phyloP scores from a whole-genome alignment of 1,140 invertebrate species.

The Drosophila dunni region DNA sequence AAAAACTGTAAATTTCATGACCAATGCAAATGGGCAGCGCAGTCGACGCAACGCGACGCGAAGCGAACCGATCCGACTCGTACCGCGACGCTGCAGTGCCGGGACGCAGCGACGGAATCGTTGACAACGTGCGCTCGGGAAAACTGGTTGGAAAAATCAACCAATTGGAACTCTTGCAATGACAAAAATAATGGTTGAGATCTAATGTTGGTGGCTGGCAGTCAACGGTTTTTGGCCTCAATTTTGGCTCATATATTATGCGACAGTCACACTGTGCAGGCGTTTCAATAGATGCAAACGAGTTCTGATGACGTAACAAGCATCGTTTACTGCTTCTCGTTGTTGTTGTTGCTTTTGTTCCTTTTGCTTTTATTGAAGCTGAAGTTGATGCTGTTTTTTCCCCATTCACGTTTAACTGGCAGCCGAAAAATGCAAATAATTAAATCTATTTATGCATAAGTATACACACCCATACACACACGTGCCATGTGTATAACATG shows the following conservation, averaged over 20 bases:
- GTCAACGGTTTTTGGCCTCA: slow-evolving; percentile 58
- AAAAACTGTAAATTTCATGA: slow-evolving; percentile 67
- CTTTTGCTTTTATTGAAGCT: slow-evolving; percentile 8
- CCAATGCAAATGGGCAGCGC: slow-evolving; percentile 45
- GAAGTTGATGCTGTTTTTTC: slow-evolving; percentile 23
- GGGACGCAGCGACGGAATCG: slow-evolving; percentile 11
- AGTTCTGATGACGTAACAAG: slow-evolving; percentile 77
- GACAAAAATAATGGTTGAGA: slow-evolving; percentile 73
- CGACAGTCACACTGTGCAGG: slow-evolving; percentile 50
- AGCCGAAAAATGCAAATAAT: slow-evolving; percentile 56
- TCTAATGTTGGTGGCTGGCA: slow-evolving; percentile 59
- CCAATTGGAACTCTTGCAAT: slow-evolving; percentile 43
- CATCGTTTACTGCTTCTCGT: slow-evolving; percentile 30
- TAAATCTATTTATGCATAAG: slow-evolving; percentile 19
- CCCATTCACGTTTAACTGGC: slow-evolving; percentile 53
- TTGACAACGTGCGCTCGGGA: slow-evolving; percentile 7
- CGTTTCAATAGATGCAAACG: slow-evolving; percentile 63
- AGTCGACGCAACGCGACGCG: background rate
- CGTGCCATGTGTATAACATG: background rate
- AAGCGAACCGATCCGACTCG: too few species aligned
- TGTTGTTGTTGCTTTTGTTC: slow-evolving; percentile 30
- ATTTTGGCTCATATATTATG: slow-evolving; percentile 41
- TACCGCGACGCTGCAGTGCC: background rate
- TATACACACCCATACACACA: background rate
- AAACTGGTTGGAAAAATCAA: slow-evolving; percentile 42